Percentiles rank a stretch among this genome's conserved stretches.
phyloP scores from a whole-genome alignment of 2,888 invertebrate species.

The Epistrophe eligans region DNA sequence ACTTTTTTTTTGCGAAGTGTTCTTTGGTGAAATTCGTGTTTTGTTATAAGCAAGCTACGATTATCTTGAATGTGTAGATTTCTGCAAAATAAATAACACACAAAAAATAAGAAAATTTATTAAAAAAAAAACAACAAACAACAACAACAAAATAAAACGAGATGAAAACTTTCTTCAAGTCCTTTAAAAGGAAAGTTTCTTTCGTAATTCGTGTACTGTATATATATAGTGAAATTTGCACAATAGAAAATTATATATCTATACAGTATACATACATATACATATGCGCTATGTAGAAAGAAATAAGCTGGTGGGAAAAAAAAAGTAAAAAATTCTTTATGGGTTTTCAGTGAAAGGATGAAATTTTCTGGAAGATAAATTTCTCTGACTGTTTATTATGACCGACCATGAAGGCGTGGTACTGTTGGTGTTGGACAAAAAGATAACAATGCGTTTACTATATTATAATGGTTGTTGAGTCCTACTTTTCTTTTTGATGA shows the following conservation, averaged over 20 bases:
- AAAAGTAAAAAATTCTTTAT: constrained; percentile 29
- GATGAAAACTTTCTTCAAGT: constrained; percentile 23
- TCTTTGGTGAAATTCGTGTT: constrained; percentile 43
- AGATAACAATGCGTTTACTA: constrained; percentile 35
- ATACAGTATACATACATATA: not conserved
- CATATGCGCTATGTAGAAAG: not conserved
- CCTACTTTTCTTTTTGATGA: constrained; percentile 10
- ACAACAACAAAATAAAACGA: not conserved
- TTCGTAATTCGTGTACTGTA: constrained; percentile 1
- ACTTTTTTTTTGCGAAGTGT: not conserved
- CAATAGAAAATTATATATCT: not conserved
- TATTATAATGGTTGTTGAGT: constrained; percentile 4
- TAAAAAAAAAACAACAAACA: no score
- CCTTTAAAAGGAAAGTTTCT: constrained; percentile 18
- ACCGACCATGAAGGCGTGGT: constrained; percentile 38
- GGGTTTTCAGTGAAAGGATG: constrained; percentile 52
- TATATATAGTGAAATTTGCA: constrained; percentile 8
- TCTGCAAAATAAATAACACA: not conserved
- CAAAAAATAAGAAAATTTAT: not conserved
- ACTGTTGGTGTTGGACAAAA: not conserved
- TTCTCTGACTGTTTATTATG: constrained; percentile 57
- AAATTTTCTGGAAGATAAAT: constrained; percentile 60
- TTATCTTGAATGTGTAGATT: constrained; percentile 24
- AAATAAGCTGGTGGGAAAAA: not conserved
- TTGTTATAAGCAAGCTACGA: constrained; percentile 45